Percentiles rank a stretch among this genome's conserved stretches.
phyloP scores from a whole-genome alignment of 1,140 invertebrate species.

The Lycorma delicatula region DNA sequence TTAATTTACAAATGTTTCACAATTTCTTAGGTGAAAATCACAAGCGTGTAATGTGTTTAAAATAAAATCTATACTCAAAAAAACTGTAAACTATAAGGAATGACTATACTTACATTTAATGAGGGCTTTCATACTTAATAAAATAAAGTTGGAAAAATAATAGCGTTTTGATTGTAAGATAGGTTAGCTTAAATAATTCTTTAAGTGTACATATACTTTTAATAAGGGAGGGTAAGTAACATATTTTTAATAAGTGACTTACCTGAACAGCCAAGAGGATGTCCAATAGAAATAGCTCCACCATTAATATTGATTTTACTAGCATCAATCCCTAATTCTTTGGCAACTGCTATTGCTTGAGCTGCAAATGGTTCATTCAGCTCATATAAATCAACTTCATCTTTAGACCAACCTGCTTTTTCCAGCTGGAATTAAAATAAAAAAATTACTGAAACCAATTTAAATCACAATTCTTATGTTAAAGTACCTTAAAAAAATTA shows the following conservation, averaged over 20 bases:
- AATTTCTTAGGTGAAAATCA: too few relatives aligned
- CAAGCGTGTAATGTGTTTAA: too few relatives aligned
- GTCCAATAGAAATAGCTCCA: slow-evolving; percentile 82
- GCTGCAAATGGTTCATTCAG: slow-evolving; percentile 81
- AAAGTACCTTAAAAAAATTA: too few relatives aligned
- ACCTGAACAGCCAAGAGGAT: slow-evolving; percentile 81
- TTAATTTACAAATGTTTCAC: too few relatives aligned
- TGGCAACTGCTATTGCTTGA: slow-evolving; percentile 57
- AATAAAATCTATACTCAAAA: too few relatives aligned
- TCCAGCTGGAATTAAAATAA: slow-evolving; percentile 45
- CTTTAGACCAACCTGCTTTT: slow-evolving; percentile 68
- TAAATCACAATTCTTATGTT: too few relatives aligned
- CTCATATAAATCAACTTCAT: slow-evolving; percentile 83
- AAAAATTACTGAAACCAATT: slow-evolving; percentile 10
- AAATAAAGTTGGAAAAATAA: too few relatives aligned
- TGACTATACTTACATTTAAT: too few relatives aligned
- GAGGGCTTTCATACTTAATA: too few relatives aligned
- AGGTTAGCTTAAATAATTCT: neutral
- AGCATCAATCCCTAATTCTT: slow-evolving; percentile 55
- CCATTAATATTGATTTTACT: slow-evolving; percentile 73
- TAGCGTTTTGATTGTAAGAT: too few relatives aligned
- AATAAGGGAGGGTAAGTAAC: neutral
- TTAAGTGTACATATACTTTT: neutral
- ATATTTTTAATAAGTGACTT: neutral
- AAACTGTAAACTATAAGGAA: too few relatives aligned